Base-by-base conservation (phyloP, 2,888 invertebrate species). In the Tryphoninae sp. region DNA sequence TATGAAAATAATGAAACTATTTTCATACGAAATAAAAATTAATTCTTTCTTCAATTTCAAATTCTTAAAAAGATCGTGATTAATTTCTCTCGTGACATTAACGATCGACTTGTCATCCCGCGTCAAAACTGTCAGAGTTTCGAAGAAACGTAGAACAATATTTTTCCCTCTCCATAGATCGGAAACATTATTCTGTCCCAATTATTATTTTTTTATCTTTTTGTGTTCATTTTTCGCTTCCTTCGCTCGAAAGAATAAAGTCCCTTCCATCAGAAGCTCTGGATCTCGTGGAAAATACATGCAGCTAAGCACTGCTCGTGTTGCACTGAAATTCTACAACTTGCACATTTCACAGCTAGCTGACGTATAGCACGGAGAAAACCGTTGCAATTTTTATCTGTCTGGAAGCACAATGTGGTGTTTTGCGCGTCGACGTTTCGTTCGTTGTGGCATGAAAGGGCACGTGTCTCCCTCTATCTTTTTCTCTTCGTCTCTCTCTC, bases 381-480 rank as follows among this genome's bases (percentile, higher is more conserved):
- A 80, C 68, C 79, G 78, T 78, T 84, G 78, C 83, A 86, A 86
- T 86, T 85, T 87, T 87, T 84, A 86, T 84, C 82, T 69, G 83
- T 84, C 82, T 79, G 82, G 81, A 83, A 83, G 84, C 68, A 73
- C 71, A 79, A 79, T 74, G 59, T 26, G n/a, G 74, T 74, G 49
- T 72, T 82, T 78, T 45, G 62, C 72, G 19, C 79, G 58, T 71
- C 68, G 65, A 33, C 61, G 16, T 65, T 55, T 53, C 33, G 65
- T 55, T 51, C 67, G 7, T 59, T 72, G 33, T 45, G 42, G 51
- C n/a, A 51, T 72, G 45, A 22, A 61, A 61, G 2, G 33, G 59
- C 59, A 61, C 26, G 9, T 11, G 33, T 33, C 33, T 33, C 33
- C 33, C 33, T 33, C 33, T 33, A 33, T 33, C 33, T 33, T 33